A percentile compares a stretch with the other conserved stretches of the same genome.
These are phyloP conservation scores for Thamnophis elegans DNA, from an alignment of 2,797 vertebrate genomes.

Conservation along the genomic window DNA sequence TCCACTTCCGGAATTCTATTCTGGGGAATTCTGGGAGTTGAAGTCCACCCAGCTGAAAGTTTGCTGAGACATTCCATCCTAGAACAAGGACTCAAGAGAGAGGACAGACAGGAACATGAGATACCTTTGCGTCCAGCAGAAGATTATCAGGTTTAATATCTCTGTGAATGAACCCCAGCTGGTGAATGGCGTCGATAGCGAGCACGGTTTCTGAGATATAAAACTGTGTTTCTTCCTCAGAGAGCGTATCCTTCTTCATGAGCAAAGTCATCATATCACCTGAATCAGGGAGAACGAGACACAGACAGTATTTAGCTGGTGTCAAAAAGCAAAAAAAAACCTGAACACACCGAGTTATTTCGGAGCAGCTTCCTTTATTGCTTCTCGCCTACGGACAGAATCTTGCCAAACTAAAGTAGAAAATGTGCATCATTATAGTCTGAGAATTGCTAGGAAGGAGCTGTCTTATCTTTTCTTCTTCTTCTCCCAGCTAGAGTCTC, in stretches of 20 bases:
- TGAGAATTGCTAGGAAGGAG: too few species aligned
- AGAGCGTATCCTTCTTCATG: slow-evolving; percentile 89
- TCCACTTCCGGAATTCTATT: not conserved
- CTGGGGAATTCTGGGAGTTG: not conserved
- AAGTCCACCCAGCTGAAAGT: not conserved
- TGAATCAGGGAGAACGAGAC: slow-evolving; percentile 54
- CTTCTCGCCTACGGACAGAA: too few species aligned
- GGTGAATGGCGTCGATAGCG: slow-evolving; percentile 98
- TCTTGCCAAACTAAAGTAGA: too few species aligned
- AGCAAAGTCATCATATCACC: slow-evolving; percentile 97
- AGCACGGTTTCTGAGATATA: slow-evolving; percentile 97
- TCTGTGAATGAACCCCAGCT: slow-evolving; percentile 96
- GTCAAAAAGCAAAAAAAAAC: not conserved
- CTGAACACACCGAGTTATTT: too few species aligned
- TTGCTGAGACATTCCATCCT: not conserved
- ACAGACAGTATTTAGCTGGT: too few species aligned
- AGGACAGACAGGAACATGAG: slow-evolving; percentile 20
- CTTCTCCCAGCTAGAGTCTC: too few species aligned
- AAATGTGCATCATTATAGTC: too few species aligned
- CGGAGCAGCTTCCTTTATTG: too few species aligned
- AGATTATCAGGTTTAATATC: slow-evolving; percentile 99
- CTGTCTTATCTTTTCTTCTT: too few species aligned
- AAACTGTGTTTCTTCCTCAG: slow-evolving; percentile 96
- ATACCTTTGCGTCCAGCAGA: slow-evolving; percentile 89
- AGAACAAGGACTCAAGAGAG: not conserved